phyloP scores from a whole-genome alignment of 2,888 invertebrate genomes.

The Folsomia candida region DNA sequence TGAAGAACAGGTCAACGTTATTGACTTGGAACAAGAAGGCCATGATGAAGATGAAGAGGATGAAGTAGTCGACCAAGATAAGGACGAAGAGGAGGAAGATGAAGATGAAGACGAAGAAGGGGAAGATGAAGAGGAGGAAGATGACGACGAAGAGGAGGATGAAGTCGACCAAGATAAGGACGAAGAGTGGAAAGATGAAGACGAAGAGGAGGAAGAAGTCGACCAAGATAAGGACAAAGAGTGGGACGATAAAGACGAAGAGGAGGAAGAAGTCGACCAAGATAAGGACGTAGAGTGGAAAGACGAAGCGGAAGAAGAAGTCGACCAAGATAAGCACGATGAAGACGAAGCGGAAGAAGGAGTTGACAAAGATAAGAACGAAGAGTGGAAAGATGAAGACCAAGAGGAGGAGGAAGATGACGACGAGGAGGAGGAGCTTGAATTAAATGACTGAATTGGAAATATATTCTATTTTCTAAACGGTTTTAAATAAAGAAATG shows the following conservation, averaged over 20 bases:
- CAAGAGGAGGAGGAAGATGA: constrained; percentile 31
- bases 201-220: not conserved
- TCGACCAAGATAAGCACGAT: not conserved
- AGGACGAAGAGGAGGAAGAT: constrained; percentile 48
- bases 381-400: constrained; percentile 54
- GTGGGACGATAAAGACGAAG: constrained; percentile 53
- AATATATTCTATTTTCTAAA: too few relatives aligned
- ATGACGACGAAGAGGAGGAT: constrained; percentile 29
- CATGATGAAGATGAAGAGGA: constrained; percentile 7
- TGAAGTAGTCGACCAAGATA: constrained; percentile 14
- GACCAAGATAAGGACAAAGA: constrained; percentile 40
- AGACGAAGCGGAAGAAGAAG: not conserved
- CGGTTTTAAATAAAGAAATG: too few relatives aligned
- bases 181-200: not conserved
- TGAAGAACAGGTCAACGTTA: constrained; percentile 61
- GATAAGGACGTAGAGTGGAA: constrained; percentile 45
- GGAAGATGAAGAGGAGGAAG: constrained; percentile 53
- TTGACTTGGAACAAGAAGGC: constrained; percentile 47
- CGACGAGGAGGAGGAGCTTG: constrained; percentile 52
- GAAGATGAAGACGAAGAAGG: constrained; percentile 50
- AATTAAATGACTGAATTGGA: not conserved
- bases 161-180: not conserved
- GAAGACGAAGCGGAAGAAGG: not conserved
- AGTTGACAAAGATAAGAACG: constrained; percentile 25
- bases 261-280: constrained; percentile 52